A percentile compares a stretch with the other conserved stretches of the same genome.
Conservation (phyloP, 2,797 vertebrate species). For the Trematomus bernacchii region DNA sequence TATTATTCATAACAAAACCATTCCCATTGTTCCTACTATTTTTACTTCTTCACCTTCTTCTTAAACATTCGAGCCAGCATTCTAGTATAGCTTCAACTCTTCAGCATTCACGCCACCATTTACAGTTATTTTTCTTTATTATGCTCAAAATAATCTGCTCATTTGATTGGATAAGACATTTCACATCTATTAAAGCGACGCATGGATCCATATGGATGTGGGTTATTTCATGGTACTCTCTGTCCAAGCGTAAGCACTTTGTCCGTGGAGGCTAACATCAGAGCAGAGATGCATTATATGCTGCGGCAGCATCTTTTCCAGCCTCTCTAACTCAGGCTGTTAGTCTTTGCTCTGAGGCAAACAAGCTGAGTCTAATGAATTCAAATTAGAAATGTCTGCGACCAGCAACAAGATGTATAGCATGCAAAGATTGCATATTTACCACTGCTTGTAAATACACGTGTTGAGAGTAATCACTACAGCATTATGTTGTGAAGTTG, state of each 20-base stretch:
- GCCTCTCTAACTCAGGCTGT: constrained; percentile 31
- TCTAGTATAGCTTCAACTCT: too few relatives aligned
- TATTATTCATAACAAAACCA: too few relatives aligned
- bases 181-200: background rate
- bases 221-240: too few relatives aligned
- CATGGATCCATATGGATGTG: background rate
- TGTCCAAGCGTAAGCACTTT: background rate
- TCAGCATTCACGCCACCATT: too few relatives aligned
- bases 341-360: constrained; percentile 50
- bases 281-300: constrained; percentile 4
- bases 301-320: constrained; percentile 55
- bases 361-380: constrained; percentile 66
- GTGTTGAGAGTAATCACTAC: constrained; percentile 7
- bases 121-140: too few relatives aligned
- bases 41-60: too few relatives aligned
- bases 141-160: background rate
- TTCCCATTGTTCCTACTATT: too few relatives aligned
- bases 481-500: constrained; percentile 16
- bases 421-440: constrained; percentile 7
- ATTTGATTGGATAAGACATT: background rate
- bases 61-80: too few relatives aligned
- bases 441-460: constrained; percentile 6
- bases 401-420: constrained; percentile 35
- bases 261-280: constrained; percentile 4
- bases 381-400: constrained; percentile 52